phyloP scores from a whole-genome alignment of 1,140 invertebrate genomes.

The Pissodes strobi region DNA sequence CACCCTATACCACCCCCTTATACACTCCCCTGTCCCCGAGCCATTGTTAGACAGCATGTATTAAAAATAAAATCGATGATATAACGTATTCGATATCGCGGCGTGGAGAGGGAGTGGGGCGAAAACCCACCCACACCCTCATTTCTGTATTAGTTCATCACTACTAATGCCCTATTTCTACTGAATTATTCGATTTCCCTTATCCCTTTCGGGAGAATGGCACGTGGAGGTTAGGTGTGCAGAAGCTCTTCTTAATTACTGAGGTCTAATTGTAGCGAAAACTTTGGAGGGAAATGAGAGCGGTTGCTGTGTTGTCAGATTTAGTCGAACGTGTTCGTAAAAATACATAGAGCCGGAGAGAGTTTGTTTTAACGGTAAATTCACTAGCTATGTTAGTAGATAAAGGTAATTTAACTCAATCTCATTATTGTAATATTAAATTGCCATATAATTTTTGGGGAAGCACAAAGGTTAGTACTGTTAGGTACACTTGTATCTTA shows the following conservation, averaged over 20 bases:
- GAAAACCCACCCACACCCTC: constrained; percentile 13
- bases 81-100: constrained; percentile 33
- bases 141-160: constrained; percentile 1
- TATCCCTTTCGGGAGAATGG: neutral
- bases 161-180: constrained; percentile 9
- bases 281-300: constrained; percentile 34
- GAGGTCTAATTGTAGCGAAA: constrained; percentile 32
- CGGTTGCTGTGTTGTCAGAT: constrained; percentile 21
- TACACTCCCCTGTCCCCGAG: constrained; percentile 21
- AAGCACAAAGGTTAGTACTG: neutral
- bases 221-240: constrained; percentile 17
- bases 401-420: too few relatives aligned
- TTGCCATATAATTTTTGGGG: neutral
- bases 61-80: constrained; percentile 46
- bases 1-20: neutral
- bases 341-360: too few relatives aligned
- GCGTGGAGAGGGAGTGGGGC: constrained; percentile 1
- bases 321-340: neutral
- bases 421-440: too few relatives aligned
- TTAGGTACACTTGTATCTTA: too few relatives aligned
- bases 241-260: constrained; percentile 36
- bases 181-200: neutral
- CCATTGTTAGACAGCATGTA: constrained; percentile 42
- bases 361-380: too few relatives aligned
- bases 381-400: too few relatives aligned